phyloP scores from a whole-genome alignment of 2,888 invertebrate genomes.

The Stegana nigrithorax region DNA sequence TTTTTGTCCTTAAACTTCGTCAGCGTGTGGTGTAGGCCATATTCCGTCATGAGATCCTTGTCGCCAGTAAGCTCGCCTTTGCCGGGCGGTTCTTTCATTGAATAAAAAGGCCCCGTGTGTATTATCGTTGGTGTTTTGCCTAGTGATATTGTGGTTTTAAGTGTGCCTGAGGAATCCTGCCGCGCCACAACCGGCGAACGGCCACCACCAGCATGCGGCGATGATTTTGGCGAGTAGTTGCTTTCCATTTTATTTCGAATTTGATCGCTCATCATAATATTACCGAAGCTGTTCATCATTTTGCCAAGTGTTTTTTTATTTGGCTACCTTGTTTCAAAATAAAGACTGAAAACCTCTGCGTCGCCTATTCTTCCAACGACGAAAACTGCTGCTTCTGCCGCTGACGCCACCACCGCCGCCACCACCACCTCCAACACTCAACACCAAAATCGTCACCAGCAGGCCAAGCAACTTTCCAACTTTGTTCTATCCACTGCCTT shows the following conservation, averaged over 20 bases:
- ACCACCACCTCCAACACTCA: neutral
- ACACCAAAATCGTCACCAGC: neutral
- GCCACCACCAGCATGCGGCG: slow-evolving; percentile 93
- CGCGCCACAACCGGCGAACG: slow-evolving; percentile 95
- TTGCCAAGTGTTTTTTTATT: slow-evolving; percentile 22
- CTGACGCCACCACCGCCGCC: neutral
- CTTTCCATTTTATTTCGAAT: slow-evolving; percentile 88
- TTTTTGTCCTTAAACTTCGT: slow-evolving; percentile 98
- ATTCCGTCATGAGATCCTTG: slow-evolving; percentile 95
- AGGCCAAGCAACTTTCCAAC: neutral
- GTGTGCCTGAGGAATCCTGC: slow-evolving; percentile 96
- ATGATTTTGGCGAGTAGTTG: slow-evolving; percentile 91
- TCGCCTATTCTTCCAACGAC: neutral
- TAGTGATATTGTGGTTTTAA: slow-evolving; percentile 96
- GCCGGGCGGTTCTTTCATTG: slow-evolving; percentile 96
- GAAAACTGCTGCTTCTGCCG: neutral
- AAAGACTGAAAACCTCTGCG: too few relatives aligned
- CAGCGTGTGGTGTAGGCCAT: slow-evolving; percentile 96
- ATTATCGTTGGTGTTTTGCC: slow-evolving; percentile 98
- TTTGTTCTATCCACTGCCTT: neutral
- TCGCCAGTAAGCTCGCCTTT: slow-evolving; percentile 95
- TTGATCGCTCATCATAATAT: slow-evolving; percentile 93
- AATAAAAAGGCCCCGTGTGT: slow-evolving; percentile 97
- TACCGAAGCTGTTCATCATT: slow-evolving; percentile 67
- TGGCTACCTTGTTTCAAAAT: neutral